Evolutionary conservation across 1,140 invertebrate species (phyloP).

Genomic region (Yoshiicerus persimilis): DNA sequence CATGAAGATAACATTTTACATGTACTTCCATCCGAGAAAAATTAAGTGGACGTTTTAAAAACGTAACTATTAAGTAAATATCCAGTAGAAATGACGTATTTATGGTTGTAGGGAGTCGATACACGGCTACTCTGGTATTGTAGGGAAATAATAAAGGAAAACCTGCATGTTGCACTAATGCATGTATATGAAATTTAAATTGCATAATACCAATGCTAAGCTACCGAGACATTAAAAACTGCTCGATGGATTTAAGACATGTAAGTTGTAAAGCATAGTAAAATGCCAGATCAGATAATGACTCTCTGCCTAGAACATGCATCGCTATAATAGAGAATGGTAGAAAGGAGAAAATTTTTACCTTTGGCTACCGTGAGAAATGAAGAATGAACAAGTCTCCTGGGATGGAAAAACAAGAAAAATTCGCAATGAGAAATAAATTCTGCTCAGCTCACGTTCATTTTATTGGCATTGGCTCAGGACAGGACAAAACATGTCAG

Average conservation of each 20-base stretch:
- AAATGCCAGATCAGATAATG: neutral
- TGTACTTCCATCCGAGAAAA: neutral
- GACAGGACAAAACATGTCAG: neutral
- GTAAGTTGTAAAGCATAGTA: neutral
- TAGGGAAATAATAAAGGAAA: neutral
- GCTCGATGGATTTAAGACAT: neutral
- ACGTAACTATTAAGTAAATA: neutral
- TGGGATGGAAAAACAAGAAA: conserved; percentile 17
- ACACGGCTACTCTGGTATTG: neutral
- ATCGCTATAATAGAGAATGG: neutral
- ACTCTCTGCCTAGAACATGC: neutral
- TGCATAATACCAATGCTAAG: neutral
- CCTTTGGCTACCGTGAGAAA: conserved; percentile 17
- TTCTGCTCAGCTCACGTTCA: conserved; percentile 3
- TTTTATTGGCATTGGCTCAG: neutral
- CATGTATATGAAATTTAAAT: neutral
- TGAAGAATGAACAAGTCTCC: conserved; percentile 16
- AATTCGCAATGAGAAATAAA: conserved; percentile 21
- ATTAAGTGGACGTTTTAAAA: neutral
- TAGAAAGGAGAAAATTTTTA: conserved; percentile 11
- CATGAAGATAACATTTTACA: neutral
- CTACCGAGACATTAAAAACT: neutral
- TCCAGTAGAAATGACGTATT: neutral
- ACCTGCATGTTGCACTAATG: neutral
- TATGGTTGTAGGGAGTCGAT: too few species aligned